Evolutionary conservation across 2,797 vertebrate species (phyloP), one percentile per base, ranked within the genome.

Genomic region (Vespertilio murinus): DNA sequence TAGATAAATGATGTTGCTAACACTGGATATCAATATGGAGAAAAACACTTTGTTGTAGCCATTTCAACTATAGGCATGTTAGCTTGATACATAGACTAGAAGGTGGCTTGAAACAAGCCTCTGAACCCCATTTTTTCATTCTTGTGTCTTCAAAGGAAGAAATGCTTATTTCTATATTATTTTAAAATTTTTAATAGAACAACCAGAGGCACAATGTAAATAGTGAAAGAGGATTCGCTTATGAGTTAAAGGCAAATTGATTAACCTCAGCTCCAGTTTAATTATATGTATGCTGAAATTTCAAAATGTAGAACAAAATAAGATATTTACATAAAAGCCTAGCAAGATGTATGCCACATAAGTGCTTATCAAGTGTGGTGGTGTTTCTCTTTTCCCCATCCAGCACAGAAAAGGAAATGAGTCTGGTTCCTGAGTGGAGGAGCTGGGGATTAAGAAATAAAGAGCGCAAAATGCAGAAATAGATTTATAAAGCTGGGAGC

Each of bases 91-190:
- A 35, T 22, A 65, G n/a, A 47, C 28, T 28, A 73, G 42, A 87
- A 59, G 7, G 28, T 67, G 28, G 6, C 61, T 45, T 81, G 25
- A 86, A 85, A 85, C 42, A 65, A 90, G 14, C 28, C 14, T 64
- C 74, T 6, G 67, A 86, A 38, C 3, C 40, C 45, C 10, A 42
- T 69, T 69, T 59, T 89, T 92, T 80, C 33, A 49, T 59, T 85
- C 13, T 56, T 75, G 40, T 69, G 56, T 86, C 35, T 38, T 69
- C 40, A 70, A 42, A 80, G 20, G 47, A 89, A 81, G 49, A 86
- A 85, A 74, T 69, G 12, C 25, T 78, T n/a, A 88, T 83, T 79
- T 95, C 33, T 42, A 69, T n/a, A 52, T 42, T n/a, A 89, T 81
- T 75, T 54, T 70, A 90, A 70, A 54, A 17, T 13, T 61, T 71